Conservation (phyloP, 2,113 vertebrate genomes). For the Scatophagus argus region DNA sequence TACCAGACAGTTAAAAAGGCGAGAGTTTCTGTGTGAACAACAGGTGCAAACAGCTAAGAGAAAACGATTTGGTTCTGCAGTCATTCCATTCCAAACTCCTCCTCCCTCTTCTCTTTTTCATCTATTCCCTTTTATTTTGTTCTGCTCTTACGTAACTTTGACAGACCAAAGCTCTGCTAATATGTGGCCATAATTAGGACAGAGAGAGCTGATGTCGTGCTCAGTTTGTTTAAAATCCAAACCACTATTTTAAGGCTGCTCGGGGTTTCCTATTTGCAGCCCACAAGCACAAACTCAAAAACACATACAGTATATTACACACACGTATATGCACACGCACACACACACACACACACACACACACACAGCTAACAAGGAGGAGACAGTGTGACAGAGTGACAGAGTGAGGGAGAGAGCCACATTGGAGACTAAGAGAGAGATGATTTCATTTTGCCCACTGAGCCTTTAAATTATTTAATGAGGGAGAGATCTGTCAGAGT, state of each 20-base stretch:
- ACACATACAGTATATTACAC: neutral
- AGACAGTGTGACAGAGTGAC: conserved; percentile 15
- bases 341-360: too few relatives aligned
- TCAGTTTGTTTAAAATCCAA: conserved; percentile 4
- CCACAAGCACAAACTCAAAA: neutral
- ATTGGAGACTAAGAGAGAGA: conserved; percentile 49
- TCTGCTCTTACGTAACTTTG: neutral
- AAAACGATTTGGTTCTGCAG: neutral
- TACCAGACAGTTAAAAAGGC: neutral
- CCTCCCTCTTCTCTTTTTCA: neutral
- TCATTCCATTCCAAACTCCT: neutral
- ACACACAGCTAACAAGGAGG: conserved; percentile 9
- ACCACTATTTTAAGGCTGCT: neutral
- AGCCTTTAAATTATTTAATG: conserved; percentile 76
- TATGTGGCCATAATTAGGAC: conserved; percentile 18
- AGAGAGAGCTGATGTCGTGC: neutral
- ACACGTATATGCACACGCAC: too few relatives aligned
- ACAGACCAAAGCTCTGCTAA: conserved; percentile 26
- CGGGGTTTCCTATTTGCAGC: conserved; percentile 19
- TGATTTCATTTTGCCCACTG: conserved; percentile 69
- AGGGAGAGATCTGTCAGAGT: conserved; percentile 68
- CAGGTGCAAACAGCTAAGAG: neutral
- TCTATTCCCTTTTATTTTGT: neutral
- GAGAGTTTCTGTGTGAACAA: neutral
- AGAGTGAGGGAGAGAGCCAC: conserved; percentile 25